These are phyloP conservation scores for Heliconius erato DNA, from an alignment of 2,888 invertebrate genomes.

Conservation along the genomic window DNA sequence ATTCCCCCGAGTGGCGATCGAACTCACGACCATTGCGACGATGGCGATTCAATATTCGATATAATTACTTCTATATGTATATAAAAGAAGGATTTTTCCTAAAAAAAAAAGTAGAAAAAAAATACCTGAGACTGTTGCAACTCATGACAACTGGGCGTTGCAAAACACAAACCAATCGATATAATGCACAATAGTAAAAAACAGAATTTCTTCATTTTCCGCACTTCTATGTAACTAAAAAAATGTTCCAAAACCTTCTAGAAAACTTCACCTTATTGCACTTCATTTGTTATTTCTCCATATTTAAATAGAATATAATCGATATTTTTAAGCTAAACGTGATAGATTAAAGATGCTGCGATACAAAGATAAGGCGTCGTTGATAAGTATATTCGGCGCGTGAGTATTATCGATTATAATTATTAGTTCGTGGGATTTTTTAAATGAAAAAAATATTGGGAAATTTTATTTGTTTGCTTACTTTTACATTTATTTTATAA, in stretches of 20 bases:
- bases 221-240: not conserved
- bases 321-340: constrained; percentile 51
- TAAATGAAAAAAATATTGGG: not conserved
- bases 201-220: constrained; percentile 64
- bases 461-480: not conserved
- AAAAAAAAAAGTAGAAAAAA: constrained; percentile 24
- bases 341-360: constrained; percentile 46
- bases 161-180: constrained; percentile 63
- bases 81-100: not conserved
- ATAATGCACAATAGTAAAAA: constrained; percentile 59
- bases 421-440: not conserved
- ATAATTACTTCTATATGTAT: too few relatives aligned
- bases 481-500: not conserved
- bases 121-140: constrained; percentile 75
- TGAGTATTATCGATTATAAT: constrained; percentile 2
- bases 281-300: constrained; percentile 22
- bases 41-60: too few relatives aligned
- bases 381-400: constrained; percentile 40
- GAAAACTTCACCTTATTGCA: constrained; percentile 41
- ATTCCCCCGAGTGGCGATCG: not conserved
- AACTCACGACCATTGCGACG: not conserved
- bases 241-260: not conserved
- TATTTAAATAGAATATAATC: constrained; percentile 51
- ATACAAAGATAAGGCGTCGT: constrained; percentile 41
- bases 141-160: constrained; percentile 62